Evolutionary conservation across 2,113 vertebrate genomes (phyloP).

Genomic region (Charina bottae): DNA sequence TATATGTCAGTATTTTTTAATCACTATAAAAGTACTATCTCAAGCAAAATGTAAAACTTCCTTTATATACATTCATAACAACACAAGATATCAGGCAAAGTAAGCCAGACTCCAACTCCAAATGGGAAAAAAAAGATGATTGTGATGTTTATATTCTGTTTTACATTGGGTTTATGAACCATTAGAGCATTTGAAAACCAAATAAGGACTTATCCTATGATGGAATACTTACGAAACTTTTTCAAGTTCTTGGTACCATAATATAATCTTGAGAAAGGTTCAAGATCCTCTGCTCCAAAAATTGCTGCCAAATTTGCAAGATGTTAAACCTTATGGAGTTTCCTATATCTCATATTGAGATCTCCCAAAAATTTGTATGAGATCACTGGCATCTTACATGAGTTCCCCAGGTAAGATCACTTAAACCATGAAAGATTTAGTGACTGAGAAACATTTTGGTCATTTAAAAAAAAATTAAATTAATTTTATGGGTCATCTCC

Average conservation of each 20-base stretch:
- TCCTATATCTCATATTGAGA: neutral
- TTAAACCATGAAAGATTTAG: too few species aligned
- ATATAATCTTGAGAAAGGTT: neutral
- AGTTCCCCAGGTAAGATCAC: neutral
- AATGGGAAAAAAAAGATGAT: neutral
- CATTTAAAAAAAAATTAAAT: neutral
- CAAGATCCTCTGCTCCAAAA: neutral
- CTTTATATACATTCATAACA: neutral
- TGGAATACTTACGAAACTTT: neutral
- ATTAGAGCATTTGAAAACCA: neutral
- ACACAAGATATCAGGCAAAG: fast-evolving
- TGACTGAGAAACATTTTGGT: neutral
- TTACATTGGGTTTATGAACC: neutral
- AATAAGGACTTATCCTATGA: neutral
- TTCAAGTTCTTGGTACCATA: neutral
- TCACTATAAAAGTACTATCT: neutral
- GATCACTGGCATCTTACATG: neutral
- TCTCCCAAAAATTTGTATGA: neutral
- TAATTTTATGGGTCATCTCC: neutral
- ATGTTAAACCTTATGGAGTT: neutral
- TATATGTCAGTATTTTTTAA: neutral
- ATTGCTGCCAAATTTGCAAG: neutral
- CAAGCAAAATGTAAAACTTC: neutral
- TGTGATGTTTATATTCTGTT: neutral
- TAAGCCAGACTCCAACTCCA: neutral